A percentile compares a stretch with the other conserved stretches of the same genome.
phyloP scores from a whole-genome alignment of 37 sponge, comb jelly and placozoan species.

The Agelas oroides region DNA sequence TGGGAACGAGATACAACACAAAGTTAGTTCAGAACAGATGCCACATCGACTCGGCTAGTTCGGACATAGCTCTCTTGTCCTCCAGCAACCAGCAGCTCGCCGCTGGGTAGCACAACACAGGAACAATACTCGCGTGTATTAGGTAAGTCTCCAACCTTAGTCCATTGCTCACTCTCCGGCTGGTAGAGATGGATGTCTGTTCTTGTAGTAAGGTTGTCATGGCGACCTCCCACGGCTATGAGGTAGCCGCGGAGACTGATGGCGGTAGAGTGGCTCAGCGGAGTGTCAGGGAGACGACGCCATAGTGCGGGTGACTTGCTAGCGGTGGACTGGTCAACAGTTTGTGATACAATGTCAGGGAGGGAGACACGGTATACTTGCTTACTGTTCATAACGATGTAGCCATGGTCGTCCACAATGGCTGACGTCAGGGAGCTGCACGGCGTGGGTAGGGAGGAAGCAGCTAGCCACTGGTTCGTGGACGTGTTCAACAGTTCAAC shows the following conservation, averaged over 20 bases:
- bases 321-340: background rate
- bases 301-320: background rate
- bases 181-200: slow-evolving; percentile 8
- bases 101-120: background rate
- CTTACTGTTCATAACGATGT: no score
- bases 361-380: no score
- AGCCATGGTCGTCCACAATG: no score
- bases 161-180: slow-evolving; percentile 13
- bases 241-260: background rate
- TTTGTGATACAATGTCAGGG: no score
- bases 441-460: no score
- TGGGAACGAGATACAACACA: no score
- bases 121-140: background rate
- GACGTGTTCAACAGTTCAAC: no score
- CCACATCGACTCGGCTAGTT: no score
- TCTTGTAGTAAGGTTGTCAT: no score
- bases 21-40: no score
- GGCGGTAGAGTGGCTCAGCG: slow-evolving; percentile 5
- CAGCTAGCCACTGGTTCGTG: no score
- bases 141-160: slow-evolving; percentile 13
- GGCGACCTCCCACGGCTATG: slow-evolving; percentile 1
- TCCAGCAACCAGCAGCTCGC: slow-evolving; percentile 5
- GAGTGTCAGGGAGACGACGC: background rate
- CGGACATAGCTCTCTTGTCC: background rate
- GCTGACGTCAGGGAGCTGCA: no score